These are phyloP conservation scores for Aurelia aurita complex sp. Pacific DNA, from an alignment of 30 jellyfish, hydroid and myxozoan species.

Conservation along the genomic window DNA sequence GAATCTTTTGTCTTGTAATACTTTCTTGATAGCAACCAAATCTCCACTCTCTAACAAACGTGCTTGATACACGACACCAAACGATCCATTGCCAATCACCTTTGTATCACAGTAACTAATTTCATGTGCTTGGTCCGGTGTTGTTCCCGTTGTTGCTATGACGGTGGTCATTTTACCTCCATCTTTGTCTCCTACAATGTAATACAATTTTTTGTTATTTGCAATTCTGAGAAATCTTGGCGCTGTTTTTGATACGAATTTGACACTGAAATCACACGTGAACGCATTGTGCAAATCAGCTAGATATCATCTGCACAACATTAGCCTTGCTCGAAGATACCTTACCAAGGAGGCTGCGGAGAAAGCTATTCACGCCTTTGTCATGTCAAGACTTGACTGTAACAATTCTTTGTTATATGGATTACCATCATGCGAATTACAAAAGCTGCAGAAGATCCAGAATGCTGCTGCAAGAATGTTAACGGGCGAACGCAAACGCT, in stretches of 20 bases:
- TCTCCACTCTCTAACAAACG: conserved; percentile 82
- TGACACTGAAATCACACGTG: neutral
- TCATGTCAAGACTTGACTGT: too few relatives aligned
- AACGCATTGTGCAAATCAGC: neutral
- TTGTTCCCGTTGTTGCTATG: conserved; percentile 92
- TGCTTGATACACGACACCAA: conserved; percentile 99
- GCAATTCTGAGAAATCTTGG: neutral
- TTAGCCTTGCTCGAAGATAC: neutral
- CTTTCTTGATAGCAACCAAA: conserved; percentile 94
- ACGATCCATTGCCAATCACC: conserved; percentile 98
- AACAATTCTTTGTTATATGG: too few relatives aligned
- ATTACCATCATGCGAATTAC: too few relatives aligned
- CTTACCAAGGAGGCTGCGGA: conserved; percentile 17
- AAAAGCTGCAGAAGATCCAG: too few relatives aligned
- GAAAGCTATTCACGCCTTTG: neutral
- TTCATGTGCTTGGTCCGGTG: conserved; percentile 94
- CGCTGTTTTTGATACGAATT: neutral
- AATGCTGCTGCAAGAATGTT: too few relatives aligned
- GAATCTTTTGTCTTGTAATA: conserved; percentile 93
- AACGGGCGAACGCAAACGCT: too few relatives aligned
- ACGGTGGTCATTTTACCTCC: conserved; percentile 94
- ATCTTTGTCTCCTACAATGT: conserved; percentile 82
- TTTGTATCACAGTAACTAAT: conserved; percentile 92
- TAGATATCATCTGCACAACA: neutral
- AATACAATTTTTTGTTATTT: too few relatives aligned